phyloP scores from a whole-genome alignment of 2,113 vertebrate species.

The Spilogale gracilis region DNA sequence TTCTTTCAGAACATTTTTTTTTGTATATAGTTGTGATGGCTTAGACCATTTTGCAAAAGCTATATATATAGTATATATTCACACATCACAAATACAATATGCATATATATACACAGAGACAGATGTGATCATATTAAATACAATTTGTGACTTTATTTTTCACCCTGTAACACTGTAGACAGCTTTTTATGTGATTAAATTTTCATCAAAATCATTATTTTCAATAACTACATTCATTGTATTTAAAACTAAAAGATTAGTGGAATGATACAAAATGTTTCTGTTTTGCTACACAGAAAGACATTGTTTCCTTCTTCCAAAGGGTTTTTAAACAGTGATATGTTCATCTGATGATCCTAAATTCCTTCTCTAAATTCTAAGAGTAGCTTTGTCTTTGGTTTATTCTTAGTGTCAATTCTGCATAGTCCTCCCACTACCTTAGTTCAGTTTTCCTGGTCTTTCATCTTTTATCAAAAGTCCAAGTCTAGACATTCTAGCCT shows the following conservation, averaged over 20 bases:
- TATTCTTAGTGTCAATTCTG: neutral
- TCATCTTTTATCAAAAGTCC: neutral
- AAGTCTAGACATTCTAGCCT: neutral
- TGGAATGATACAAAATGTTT: neutral
- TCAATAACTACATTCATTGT: neutral
- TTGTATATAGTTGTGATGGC: neutral
- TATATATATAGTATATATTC: no score
- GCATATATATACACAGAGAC: neutral
- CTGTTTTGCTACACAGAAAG: neutral
- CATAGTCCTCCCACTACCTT: neutral
- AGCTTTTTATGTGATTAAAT: conserved; percentile 15
- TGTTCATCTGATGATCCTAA: neutral
- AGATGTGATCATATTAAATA: neutral
- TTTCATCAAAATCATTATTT: neutral
- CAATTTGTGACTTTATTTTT: conserved; percentile 32
- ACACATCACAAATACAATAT: no score
- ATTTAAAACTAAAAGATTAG: neutral
- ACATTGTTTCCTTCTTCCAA: neutral
- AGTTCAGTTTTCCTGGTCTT: conserved; percentile 3
- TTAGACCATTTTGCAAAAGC: neutral
- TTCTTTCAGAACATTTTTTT: conserved; percentile 47
- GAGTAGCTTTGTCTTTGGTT: neutral
- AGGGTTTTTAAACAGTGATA: neutral
- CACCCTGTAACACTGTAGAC: neutral
- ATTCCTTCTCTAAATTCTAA: conserved; percentile 22